These are phyloP conservation scores for Ommatoiulus sabulosus DNA, from an alignment of 2,888 invertebrate genomes.

Conservation along the genomic window DNA sequence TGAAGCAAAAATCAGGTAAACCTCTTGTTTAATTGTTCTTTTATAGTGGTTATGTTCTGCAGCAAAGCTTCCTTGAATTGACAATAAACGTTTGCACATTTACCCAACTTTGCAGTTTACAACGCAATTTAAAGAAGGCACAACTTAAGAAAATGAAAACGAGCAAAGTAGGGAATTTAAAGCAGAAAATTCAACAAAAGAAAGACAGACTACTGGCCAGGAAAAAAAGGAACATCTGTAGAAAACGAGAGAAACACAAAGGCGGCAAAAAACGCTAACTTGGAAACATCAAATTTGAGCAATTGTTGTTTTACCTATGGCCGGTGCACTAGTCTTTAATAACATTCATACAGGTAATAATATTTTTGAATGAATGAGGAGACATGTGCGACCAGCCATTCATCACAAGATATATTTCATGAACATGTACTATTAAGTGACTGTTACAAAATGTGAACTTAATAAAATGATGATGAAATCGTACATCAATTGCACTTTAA, in stretches of 20 bases:
- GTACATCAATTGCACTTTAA: no score
- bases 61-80: not conserved
- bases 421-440: no score
- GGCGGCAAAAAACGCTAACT: conserved; percentile 8
- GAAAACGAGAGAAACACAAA: conserved; percentile 31
- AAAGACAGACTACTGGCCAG: conserved; percentile 50
- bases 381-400: not conserved
- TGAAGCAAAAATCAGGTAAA: not conserved
- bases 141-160: not conserved
- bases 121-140: conserved; percentile 18
- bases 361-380: not conserved
- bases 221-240: conserved; percentile 18
- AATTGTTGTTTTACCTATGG: no score
- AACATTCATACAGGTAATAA: not conserved
- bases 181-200: conserved; percentile 48
- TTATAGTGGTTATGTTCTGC: not conserved
- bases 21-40: not conserved
- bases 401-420: no score
- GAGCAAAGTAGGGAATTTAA: conserved; percentile 35
- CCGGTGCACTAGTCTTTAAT: not conserved
- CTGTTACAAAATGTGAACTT: no score
- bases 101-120: not conserved
- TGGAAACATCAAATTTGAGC: not conserved
- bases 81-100: not conserved
- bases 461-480: no score